phyloP scores from a whole-genome alignment of 2,888 invertebrate genomes.

The Conus canariensis region DNA sequence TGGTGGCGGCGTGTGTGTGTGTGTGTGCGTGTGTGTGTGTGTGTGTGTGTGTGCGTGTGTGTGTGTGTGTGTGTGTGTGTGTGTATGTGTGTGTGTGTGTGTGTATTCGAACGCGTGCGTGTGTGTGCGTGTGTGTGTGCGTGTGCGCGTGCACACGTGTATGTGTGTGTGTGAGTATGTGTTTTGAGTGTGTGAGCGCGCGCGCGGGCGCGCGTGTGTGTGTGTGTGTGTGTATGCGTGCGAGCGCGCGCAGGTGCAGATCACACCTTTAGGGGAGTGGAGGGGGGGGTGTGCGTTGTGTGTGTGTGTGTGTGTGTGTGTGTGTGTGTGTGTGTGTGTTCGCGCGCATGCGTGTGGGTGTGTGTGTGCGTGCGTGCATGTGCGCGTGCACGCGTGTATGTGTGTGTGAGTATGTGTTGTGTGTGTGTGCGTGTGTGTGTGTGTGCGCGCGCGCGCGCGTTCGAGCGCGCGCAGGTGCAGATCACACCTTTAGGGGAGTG shows the following conservation, averaged over 20 bases:
- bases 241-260: no score
- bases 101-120: background rate
- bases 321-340: background rate
- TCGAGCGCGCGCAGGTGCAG: no score
- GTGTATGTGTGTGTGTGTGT: background rate
- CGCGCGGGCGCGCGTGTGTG: constrained; percentile 10
- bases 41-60: constrained; percentile 28
- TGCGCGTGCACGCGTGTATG: background rate
- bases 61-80: background rate
- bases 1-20: background rate
- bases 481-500: no score
- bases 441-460: background rate
- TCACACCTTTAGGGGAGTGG: no score
- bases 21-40: constrained; percentile 26
- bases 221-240: constrained; percentile 21
- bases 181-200: background rate
- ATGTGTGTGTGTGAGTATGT: background rate
- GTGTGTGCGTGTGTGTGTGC: constrained; percentile 31
- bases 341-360: background rate
- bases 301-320: background rate
- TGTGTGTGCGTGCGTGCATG: background rate
- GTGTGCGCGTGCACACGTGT: constrained; percentile 27
- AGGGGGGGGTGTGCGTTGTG: no score
- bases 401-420: background rate
- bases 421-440: background rate